These are phyloP conservation scores for Liopterus haemorrhoidalis DNA, from an alignment of 2,888 invertebrate genomes.

Conservation along the genomic window DNA sequence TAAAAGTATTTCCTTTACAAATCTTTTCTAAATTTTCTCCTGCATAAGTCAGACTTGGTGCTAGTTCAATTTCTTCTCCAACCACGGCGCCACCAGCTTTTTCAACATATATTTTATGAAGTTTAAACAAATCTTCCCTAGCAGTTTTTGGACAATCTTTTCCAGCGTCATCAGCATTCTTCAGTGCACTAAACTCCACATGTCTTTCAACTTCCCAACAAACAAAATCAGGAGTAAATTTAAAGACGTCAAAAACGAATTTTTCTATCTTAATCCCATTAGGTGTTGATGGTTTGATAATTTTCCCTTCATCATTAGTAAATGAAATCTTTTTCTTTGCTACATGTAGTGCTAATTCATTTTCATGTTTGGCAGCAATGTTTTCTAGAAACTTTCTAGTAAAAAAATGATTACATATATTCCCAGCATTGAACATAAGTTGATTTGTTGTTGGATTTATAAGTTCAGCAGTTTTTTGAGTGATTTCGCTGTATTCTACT, in stretches of 20 bases:
- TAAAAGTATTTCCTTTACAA: constrained; percentile 61
- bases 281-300: constrained; percentile 68
- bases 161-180: constrained; percentile 81
- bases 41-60: constrained; percentile 82
- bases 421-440: constrained; percentile 88
- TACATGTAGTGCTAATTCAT: constrained; percentile 79
- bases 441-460: constrained; percentile 70
- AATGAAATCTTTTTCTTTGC: constrained; percentile 97
- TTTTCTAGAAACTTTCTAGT: constrained; percentile 74
- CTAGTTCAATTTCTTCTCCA: constrained; percentile 76
- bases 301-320: constrained; percentile 64
- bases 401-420: constrained; percentile 98
- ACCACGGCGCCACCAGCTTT: constrained; percentile 74
- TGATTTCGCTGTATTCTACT: constrained; percentile 97
- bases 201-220: constrained; percentile 88
- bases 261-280: constrained; percentile 99
- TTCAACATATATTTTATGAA: constrained; percentile 75
- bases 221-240: constrained; percentile 83
- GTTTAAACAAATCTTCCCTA: constrained; percentile 63
- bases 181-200: constrained; percentile 94
- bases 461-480: constrained; percentile 76
- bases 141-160: constrained; percentile 91
- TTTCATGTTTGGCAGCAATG: constrained; percentile 65
- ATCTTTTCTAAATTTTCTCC: constrained; percentile 75
- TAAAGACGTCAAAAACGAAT: constrained; percentile 98